Evolutionary conservation across 2,113 vertebrate species (phyloP), one percentile per base, ranked within the genome.

Genomic region (Python bivittatus): DNA sequence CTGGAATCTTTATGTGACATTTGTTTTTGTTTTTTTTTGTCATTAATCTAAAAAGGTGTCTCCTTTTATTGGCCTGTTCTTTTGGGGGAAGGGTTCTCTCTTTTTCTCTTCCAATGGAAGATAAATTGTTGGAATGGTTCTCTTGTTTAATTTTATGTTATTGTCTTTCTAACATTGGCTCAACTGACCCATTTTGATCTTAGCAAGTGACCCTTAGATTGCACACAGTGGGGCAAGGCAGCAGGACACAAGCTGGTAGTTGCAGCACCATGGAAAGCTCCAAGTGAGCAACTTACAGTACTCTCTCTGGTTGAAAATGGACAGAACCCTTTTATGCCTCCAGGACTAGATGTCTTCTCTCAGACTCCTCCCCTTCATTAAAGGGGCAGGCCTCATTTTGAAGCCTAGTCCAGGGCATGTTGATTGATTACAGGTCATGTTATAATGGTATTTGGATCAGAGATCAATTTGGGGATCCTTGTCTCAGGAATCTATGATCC

Each of bases 211-310:
- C 27, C 27, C 85, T 1, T 53, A 13, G n/a, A 33, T 6, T 38
- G 17, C 33, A 33, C 54, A 57, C 6, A 12, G 42, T 88, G 33
- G 86, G 56, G 2, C 33, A 88, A 88, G 22, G 20, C 12, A 88
- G 86, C 86, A 44, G 20, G 38, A 6, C 10, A 42, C 33, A 13
- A 58, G 22, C 87, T 44, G 22, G 23, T 44, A 25, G 1, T 27
- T 88, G 87, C 87, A 88, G 87, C 33, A 79, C 68, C 68, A 79
- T 38, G 68, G 68, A 79, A 79, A 79, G 68, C 68, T 79, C 68
- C 68, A 27, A 23, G 11, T 42, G 20, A 84, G 22, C 79, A 44
- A 13, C 38, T 44, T 44, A 12, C 5, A 17, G 15, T 33, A 33
- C 1, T 6, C 33, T 33, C n/a, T 27, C 23, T 38, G 38, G 38